Percentiles rank a stretch among this genome's conserved stretches.
Conservation (phyloP, 2,797 vertebrate species). For the Melanotaenia parkinsoni region DNA sequence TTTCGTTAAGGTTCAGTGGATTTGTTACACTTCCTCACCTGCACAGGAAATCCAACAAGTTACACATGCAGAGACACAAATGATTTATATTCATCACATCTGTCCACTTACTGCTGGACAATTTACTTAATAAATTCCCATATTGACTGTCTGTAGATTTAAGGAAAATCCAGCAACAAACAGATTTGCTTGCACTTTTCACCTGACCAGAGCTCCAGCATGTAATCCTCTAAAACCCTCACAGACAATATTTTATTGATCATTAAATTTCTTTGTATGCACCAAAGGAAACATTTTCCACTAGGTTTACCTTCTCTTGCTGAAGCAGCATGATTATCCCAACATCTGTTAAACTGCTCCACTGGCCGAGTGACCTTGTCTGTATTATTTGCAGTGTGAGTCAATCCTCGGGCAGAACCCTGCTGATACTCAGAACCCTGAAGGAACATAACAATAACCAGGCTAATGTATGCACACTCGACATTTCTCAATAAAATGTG, state of each 20-base stretch:
- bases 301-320: neutral
- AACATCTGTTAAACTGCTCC: constrained; percentile 24
- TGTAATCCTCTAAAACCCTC: neutral
- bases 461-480: constrained; percentile 36
- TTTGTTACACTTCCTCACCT: constrained; percentile 9
- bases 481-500: constrained; percentile 39
- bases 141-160: constrained; percentile 10
- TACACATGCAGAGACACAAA: constrained; percentile 24
- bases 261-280: neutral
- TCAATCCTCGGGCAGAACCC: constrained; percentile 23
- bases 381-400: constrained; percentile 44
- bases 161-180: constrained; percentile 30
- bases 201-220: constrained; percentile 34
- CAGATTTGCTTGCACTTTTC: constrained; percentile 41
- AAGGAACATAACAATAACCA: constrained; percentile 33
- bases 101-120: constrained; percentile 20
- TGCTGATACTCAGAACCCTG: constrained; percentile 36
- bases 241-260: neutral
- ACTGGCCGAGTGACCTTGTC: constrained; percentile 39
- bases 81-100: constrained; percentile 52
- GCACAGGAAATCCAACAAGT: constrained; percentile 27
- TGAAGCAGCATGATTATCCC: constrained; percentile 21
- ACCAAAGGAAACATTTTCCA: neutral
- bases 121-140: constrained; percentile 47
- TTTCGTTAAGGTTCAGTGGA: neutral